Conservation (phyloP, 2,113 vertebrate genomes). For the Chaetorhynchus papuensis region DNA sequence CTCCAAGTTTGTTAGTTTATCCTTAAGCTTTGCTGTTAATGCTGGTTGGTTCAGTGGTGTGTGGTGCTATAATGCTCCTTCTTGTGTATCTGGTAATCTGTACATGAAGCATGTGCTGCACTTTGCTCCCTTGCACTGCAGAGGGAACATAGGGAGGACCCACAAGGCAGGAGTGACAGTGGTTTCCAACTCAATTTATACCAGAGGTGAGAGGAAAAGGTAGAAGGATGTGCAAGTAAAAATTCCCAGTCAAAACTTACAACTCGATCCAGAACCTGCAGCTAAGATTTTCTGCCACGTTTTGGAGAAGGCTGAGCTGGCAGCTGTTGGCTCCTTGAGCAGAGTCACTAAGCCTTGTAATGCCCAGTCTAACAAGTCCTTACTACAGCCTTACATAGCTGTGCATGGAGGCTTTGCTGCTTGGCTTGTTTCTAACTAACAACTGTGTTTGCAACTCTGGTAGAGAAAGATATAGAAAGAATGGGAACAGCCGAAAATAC, state of each 20-base stretch:
- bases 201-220: not conserved
- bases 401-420: not conserved
- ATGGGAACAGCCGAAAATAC: fast-evolving
- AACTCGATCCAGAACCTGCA: not conserved
- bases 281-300: not conserved
- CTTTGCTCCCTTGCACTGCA: not conserved
- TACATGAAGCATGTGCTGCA: fast-evolving
- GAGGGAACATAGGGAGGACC: not conserved
- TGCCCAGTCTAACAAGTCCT: not conserved
- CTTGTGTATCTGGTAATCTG: too few relatives aligned
- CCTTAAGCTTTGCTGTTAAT: not conserved
- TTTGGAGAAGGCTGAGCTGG: not conserved
- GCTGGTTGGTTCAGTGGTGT: not conserved
- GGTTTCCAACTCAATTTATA: not conserved
- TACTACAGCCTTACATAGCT: fast-evolving
- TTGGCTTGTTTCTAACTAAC: not conserved
- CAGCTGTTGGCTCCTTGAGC: not conserved
- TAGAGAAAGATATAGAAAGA: not conserved
- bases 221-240: not conserved
- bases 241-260: not conserved
- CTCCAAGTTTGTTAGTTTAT: not conserved
- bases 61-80: fast-evolving
- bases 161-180: not conserved
- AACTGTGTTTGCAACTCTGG: not conserved
- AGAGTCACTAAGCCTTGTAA: not conserved